Percentiles rank a stretch among this genome's conserved stretches.
Evolutionary conservation across 1,140 invertebrate species (phyloP).

Genomic region (Nilaparvata lugens): DNA sequence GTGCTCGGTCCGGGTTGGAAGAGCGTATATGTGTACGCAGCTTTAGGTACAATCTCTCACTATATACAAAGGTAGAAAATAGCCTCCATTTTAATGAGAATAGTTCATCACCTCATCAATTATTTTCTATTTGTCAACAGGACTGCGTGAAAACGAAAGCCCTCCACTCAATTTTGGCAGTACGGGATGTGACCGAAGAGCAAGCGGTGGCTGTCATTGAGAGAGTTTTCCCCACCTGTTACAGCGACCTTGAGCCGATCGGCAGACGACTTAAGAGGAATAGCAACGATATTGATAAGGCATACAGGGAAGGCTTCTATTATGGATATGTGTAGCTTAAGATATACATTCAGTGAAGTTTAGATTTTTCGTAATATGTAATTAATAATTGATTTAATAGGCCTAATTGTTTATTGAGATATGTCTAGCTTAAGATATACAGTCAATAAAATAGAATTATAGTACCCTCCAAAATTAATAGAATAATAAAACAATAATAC

Average conservation of each 20-base stretch:
- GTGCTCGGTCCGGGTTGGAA: no score
- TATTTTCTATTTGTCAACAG: constrained; percentile 35
- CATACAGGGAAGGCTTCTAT: constrained; percentile 63
- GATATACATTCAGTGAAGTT: no score
- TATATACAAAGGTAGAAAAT: no score
- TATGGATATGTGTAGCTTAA: constrained; percentile 70
- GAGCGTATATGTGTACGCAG: no score
- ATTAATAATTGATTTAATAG: no score
- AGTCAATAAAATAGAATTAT: no score
- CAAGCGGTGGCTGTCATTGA: constrained; percentile 72
- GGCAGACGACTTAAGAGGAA: constrained; percentile 75
- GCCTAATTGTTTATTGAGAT: no score
- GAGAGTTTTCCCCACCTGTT: constrained; percentile 85
- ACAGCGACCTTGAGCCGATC: constrained; percentile 86
- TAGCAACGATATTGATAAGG: constrained; percentile 56
- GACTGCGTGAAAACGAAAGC: constrained; percentile 88
- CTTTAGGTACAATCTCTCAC: no score
- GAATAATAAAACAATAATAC: no score
- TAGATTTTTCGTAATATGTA: no score
- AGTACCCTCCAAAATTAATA: no score
- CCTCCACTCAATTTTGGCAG: constrained; percentile 66
- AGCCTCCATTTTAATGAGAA: background rate
- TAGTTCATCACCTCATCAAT: background rate
- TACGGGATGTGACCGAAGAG: constrained; percentile 58
- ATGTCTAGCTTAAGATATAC: no score